Evolutionary conservation across 2,888 invertebrate species (phyloP), one percentile per base, ranked within the genome.

Genomic region (Ormyrus pomaceus): DNA sequence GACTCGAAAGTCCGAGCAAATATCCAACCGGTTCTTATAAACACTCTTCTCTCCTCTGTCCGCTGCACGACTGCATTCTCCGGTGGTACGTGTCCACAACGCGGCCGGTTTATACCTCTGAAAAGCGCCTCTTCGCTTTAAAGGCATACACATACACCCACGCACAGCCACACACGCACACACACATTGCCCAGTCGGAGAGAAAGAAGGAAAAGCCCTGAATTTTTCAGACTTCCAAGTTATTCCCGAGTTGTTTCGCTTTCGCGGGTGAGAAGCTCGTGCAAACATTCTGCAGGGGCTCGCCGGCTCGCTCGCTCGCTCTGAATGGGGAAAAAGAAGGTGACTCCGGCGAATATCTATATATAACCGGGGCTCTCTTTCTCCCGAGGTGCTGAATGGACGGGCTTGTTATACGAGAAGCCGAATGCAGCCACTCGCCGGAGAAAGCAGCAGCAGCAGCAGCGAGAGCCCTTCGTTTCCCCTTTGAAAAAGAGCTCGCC

Each of bases 181-280:
- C 34, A 4, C 34, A 4, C 34, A 4, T 34, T 34, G 34, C 34
- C 34, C 34, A 34, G 34, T 34, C 34, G 34, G 34, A 34, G 34
- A 34, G 34, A 34, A 34, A 64, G 69, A 82, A 83, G 82, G 82
- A 83, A 34, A 82, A 83, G 83, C 82, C 34, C 81, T 86, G 84
- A 84, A 86, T 86, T 86, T 86, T 86, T 86, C 85, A 86, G 83
- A 82, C 83, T 77, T 66, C 78, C 81, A 73, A 84, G 84, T 84
- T 84, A 83, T 82, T 64, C 65, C 65, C 64, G 73, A 73, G 73
- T 73, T 73, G 73, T 73, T 73, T 56, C 73, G 73, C 65, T 55
- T 83, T 81, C 82, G 82, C 82, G 80, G 69, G 77, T 74, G 82
- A 53, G 82, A 82, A 77, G 74, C 80, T 74, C 82, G 86, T 82